phyloP scores from a whole-genome alignment of 2,113 vertebrate species.

The Pygoscelis adeliae region DNA sequence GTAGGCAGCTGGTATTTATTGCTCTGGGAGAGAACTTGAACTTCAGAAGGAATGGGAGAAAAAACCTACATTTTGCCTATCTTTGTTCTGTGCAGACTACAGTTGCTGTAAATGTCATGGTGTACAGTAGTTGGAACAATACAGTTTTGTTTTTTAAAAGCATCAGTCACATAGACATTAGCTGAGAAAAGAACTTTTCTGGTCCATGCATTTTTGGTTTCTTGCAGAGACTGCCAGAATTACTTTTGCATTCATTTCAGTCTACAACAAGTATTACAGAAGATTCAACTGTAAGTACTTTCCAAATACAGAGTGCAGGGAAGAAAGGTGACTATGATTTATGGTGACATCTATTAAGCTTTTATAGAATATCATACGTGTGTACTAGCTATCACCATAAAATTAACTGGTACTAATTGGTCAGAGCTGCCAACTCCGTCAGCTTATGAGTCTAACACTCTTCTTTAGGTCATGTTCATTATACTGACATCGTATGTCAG shows the following conservation, averaged over 20 bases:
- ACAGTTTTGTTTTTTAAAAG: not conserved
- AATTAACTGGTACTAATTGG: conserved; percentile 74
- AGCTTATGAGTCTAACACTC: conserved; percentile 32
- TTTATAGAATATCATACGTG: conserved; percentile 64
- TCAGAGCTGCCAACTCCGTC: conserved; percentile 67
- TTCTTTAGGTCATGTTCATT: conserved; percentile 57
- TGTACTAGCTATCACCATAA: conserved; percentile 67
- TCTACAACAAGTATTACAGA: conserved; percentile 3
- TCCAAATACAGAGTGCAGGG: not conserved
- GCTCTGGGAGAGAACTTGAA: not conserved
- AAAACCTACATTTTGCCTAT: not conserved
- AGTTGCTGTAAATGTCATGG: not conserved
- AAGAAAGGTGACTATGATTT: conserved; percentile 60
- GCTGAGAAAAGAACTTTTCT: not conserved
- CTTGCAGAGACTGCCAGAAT: not conserved
- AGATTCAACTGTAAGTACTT: conserved; percentile 43
- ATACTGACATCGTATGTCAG: conserved; percentile 34
- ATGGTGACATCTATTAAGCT: conserved; percentile 59
- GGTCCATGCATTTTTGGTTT: not conserved
- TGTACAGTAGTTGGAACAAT: not conserved
- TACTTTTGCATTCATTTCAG: not conserved
- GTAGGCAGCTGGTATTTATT: not conserved
- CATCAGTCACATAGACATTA: not conserved
- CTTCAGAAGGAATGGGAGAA: not conserved
- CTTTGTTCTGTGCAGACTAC: not conserved